Percentiles rank a stretch among this genome's conserved stretches.
phyloP scores from a whole-genome alignment of 2,113 vertebrate genomes.

The Pollachius pollachius region DNA sequence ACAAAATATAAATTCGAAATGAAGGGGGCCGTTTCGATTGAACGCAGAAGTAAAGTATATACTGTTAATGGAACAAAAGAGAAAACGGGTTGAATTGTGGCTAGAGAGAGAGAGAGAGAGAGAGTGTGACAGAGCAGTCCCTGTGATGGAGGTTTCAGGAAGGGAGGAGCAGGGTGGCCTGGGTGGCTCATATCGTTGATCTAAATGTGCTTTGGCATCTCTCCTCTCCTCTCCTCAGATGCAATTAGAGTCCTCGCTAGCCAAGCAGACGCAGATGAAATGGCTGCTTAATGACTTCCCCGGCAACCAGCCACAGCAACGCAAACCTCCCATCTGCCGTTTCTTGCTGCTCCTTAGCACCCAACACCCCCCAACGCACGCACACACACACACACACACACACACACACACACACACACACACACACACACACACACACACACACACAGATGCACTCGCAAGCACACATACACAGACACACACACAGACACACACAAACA shows the following conservation, averaged over 20 bases:
- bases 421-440: not conserved
- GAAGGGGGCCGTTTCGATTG: too few relatives aligned
- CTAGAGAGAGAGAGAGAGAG: slow-evolving; percentile 9
- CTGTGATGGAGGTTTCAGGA: not conserved
- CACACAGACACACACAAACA: too few relatives aligned
- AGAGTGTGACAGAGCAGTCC: slow-evolving; percentile 15
- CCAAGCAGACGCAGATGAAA: slow-evolving; percentile 76
- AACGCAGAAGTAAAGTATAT: too few relatives aligned
- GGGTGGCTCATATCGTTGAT: slow-evolving; percentile 72
- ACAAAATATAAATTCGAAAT: too few relatives aligned
- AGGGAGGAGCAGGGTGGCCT: slow-evolving; percentile 30
- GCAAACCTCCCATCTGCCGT: slow-evolving; percentile 66
- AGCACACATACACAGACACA: too few relatives aligned
- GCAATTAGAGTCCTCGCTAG: slow-evolving; percentile 74
- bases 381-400: not conserved
- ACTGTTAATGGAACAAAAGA: too few relatives aligned
- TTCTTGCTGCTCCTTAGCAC: not conserved
- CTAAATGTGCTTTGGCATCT: slow-evolving; percentile 74
- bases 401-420: not conserved
- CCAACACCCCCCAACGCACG: not conserved
- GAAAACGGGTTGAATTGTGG: too few relatives aligned
- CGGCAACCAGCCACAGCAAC: slow-evolving; percentile 68
- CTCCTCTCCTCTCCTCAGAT: slow-evolving; percentile 71
- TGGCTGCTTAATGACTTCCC: slow-evolving; percentile 78
- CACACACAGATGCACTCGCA: not conserved